These are phyloP conservation scores for Microchrysa polita DNA, from an alignment of 2,888 invertebrate species.

Conservation along the genomic window DNA sequence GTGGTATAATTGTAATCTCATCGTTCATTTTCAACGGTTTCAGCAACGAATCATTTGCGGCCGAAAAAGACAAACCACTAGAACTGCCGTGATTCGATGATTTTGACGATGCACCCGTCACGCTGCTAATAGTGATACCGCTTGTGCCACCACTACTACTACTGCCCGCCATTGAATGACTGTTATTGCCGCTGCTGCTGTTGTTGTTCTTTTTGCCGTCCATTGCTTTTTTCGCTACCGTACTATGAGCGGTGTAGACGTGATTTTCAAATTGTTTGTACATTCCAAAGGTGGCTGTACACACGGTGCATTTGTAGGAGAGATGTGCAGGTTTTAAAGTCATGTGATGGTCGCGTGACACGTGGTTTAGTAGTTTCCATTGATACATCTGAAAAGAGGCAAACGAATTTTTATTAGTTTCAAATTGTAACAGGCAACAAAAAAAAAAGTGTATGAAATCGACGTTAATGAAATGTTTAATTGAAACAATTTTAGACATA, in stretches of 20 bases:
- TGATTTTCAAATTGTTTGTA: constrained; percentile 95
- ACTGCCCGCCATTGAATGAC: constrained; percentile 47
- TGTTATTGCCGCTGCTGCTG: constrained; percentile 47
- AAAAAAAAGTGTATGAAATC: no score
- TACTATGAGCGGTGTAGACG: constrained; percentile 92
- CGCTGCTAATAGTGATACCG: constrained; percentile 53
- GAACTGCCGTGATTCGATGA: constrained; percentile 57
- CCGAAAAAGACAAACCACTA: constrained; percentile 52
- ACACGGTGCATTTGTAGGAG: constrained; percentile 94
- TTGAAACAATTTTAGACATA: no score
- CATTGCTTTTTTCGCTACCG: constrained; percentile 87
- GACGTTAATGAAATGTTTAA: no score
- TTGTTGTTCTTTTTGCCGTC: constrained; percentile 70
- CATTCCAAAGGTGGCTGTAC: constrained; percentile 94
- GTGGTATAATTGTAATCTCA: constrained; percentile 89
- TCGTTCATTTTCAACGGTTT: constrained; percentile 89
- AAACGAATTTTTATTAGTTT: not conserved
- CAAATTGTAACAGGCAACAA: no score
- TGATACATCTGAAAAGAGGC: constrained; percentile 80
- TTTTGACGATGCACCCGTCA: constrained; percentile 57
- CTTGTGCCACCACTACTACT: constrained; percentile 50
- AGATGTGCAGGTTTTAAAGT: constrained; percentile 91
- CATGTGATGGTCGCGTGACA: constrained; percentile 90
- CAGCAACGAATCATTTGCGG: constrained; percentile 70
- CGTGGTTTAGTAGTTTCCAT: constrained; percentile 92